Evolutionary conservation across 2,113 vertebrate genomes (phyloP).

Genomic region (Otolemur garnettii): DNA sequence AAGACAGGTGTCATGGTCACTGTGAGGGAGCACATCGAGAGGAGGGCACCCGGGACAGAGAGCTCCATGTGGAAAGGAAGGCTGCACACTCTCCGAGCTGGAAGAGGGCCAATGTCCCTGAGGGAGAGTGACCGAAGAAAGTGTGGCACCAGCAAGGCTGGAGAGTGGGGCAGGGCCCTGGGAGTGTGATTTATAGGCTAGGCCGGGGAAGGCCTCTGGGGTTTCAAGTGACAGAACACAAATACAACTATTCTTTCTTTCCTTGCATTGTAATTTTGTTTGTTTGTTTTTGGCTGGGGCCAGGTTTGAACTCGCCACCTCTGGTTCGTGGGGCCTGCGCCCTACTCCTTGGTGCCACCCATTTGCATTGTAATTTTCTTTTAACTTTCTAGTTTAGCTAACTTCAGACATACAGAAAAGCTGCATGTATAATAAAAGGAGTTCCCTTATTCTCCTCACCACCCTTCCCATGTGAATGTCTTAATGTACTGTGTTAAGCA

Average conservation of each 20-base stretch:
- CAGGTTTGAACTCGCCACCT: too few species aligned
- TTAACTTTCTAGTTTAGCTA: conserved; percentile 27
- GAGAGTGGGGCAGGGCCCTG: not conserved
- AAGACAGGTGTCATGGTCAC: too few species aligned
- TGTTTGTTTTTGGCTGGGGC: too few species aligned
- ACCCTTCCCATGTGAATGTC: not conserved
- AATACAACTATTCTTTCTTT: not conserved
- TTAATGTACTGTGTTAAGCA: not conserved
- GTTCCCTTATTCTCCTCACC: not conserved
- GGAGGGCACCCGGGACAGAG: not conserved
- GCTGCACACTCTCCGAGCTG: not conserved
- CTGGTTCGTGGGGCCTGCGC: too few species aligned
- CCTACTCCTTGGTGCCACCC: too few species aligned
- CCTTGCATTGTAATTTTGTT: not conserved
- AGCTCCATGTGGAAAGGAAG: not conserved
- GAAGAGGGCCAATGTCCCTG: not conserved
- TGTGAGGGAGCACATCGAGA: fast-evolving
- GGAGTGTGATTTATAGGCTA: not conserved
- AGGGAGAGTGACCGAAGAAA: not conserved
- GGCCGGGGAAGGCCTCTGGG: not conserved
- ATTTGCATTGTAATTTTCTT: not conserved
- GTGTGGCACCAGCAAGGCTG: not conserved
- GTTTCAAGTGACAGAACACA: not conserved
- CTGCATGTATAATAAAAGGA: not conserved
- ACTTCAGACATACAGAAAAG: conserved; percentile 5